These are phyloP conservation scores for Stenotaenia linearis DNA, from an alignment of 2,888 invertebrate species.

Conservation along the genomic window DNA sequence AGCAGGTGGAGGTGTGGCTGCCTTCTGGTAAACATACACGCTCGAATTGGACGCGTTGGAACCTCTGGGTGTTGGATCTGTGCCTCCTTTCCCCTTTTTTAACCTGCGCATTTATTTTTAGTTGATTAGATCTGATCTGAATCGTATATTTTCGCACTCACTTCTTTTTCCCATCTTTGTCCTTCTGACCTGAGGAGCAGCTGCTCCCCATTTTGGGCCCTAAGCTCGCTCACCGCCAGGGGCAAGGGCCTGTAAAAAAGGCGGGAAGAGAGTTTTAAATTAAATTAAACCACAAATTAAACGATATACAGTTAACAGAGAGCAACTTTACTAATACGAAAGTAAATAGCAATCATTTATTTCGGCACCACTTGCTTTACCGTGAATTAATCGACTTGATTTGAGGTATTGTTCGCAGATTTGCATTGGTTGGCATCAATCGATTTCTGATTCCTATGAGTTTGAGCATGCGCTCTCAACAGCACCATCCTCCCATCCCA, in stretches of 20 bases:
- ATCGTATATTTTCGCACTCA: neutral
- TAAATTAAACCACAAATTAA: neutral
- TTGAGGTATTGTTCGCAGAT: slow-evolving; percentile 8
- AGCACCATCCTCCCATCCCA: neutral
- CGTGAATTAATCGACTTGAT: neutral
- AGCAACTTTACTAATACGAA: neutral
- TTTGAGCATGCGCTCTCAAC: neutral
- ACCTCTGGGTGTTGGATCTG: slow-evolving; percentile 33
- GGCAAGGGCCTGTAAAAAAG: neutral
- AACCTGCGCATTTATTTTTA: slow-evolving; percentile 19
- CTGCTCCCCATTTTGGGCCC: slow-evolving; percentile 35
- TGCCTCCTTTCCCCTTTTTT: slow-evolving; percentile 34
- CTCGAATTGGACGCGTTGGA: slow-evolving; percentile 37
- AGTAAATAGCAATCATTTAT: neutral
- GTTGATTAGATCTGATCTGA: neutral
- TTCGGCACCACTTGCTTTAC: neutral
- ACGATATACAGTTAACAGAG: neutral
- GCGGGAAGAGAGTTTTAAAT: neutral
- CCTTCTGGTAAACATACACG: slow-evolving; percentile 35
- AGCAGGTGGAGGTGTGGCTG: slow-evolving; percentile 24
- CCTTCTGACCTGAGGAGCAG: slow-evolving; percentile 36
- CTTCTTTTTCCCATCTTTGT: slow-evolving; percentile 32
- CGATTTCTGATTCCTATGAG: neutral
- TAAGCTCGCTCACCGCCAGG: neutral
- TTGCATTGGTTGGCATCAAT: slow-evolving; percentile 11